These are phyloP conservation scores for Steinernema hermaphroditum DNA, from an alignment of 2,888 invertebrate genomes.

Conservation along the genomic window DNA sequence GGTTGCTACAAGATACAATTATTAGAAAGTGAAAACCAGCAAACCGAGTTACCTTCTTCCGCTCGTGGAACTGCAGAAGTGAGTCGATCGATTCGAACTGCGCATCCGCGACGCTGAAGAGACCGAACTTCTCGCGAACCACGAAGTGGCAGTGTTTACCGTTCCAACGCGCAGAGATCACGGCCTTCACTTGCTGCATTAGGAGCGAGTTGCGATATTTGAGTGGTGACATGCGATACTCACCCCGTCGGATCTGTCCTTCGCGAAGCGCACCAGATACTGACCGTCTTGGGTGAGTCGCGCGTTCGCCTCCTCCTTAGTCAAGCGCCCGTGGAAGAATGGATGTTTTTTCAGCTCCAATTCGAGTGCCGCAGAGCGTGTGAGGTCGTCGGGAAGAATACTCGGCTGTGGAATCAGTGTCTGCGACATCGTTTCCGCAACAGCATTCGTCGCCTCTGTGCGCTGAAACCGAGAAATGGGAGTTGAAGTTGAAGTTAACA, in stretches of 20 bases:
- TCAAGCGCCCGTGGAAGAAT: constrained; percentile 29
- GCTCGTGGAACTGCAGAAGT: constrained; percentile 23
- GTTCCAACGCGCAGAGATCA: constrained; percentile 21
- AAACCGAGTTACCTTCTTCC: not conserved
- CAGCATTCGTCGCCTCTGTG: not conserved
- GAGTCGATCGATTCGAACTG: constrained; percentile 32
- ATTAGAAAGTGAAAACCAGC: not conserved
- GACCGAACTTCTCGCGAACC: constrained; percentile 20
- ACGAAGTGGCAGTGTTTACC: constrained; percentile 25
- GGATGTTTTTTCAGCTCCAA: not conserved
- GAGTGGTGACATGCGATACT: too few relatives aligned
- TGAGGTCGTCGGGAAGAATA: not conserved
- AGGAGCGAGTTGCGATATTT: not conserved
- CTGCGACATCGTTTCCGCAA: not conserved
- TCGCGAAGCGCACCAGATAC: constrained; percentile 25
- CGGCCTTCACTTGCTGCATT: constrained; percentile 29
- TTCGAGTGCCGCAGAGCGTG: not conserved
- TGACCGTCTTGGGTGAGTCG: constrained; percentile 20
- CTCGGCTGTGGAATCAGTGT: not conserved
- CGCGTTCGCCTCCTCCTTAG: constrained; percentile 4
- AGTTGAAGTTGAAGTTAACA: not conserved
- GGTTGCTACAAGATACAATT: not conserved
- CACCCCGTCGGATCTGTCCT: constrained; percentile 31
- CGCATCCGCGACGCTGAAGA: not conserved
- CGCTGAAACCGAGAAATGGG: not conserved